Percentiles rank a stretch among this genome's conserved stretches.
Evolutionary conservation across 2,888 invertebrate genomes (phyloP).

Genomic region (Abrostola tripartita): DNA sequence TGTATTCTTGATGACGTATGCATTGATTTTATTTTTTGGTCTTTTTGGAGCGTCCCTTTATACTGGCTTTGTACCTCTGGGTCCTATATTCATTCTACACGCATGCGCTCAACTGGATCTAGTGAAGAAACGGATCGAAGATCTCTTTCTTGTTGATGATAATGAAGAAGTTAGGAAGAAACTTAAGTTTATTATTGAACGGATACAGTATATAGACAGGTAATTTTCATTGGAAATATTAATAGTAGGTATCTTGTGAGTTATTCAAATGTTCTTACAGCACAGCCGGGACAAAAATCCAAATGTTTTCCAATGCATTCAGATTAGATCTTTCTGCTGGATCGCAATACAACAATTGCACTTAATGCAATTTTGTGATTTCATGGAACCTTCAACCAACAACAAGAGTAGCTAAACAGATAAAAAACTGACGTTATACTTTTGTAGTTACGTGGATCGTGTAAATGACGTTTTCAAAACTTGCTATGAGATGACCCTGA

Average conservation of each 20-base stretch:
- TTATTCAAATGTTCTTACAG: too few relatives aligned
- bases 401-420: not conserved
- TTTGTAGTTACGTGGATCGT: constrained; percentile 59
- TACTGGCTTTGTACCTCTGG: constrained; percentile 65
- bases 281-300: too few relatives aligned
- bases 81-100: constrained; percentile 70
- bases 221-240: constrained; percentile 17
- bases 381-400: too few relatives aligned
- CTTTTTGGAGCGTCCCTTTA: constrained; percentile 56
- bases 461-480: constrained; percentile 52
- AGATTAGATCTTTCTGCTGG: too few relatives aligned
- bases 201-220: constrained; percentile 62
- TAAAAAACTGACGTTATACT: not conserved
- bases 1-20: constrained; percentile 43
- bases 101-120: constrained; percentile 71
- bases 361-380: too few relatives aligned
- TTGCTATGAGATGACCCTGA: constrained; percentile 60
- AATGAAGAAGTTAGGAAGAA: constrained; percentile 44
- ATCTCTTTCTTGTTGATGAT: constrained; percentile 55
- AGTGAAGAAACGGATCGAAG: constrained; percentile 53
- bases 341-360: too few relatives aligned
- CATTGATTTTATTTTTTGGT: constrained; percentile 34
- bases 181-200: constrained; percentile 55
- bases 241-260: too few relatives aligned
- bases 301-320: too few relatives aligned